phyloP scores from a whole-genome alignment of 2,113 vertebrate species.

The Athene cunicularia region DNA sequence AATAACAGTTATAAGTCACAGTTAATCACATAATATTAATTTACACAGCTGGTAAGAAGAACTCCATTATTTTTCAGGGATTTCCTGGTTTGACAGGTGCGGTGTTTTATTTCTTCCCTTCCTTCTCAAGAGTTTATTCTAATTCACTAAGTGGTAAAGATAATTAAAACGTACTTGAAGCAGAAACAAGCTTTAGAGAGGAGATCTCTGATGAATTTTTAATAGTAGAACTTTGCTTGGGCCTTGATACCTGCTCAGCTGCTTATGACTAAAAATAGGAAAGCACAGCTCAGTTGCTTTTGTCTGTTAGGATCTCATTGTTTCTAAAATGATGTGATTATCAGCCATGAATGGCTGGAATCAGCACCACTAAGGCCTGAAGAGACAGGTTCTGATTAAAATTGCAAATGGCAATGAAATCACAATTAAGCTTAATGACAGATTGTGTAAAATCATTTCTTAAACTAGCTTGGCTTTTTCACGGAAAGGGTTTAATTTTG shows the following conservation, averaged over 20 bases:
- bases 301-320: not conserved
- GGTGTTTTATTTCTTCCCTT: not conserved
- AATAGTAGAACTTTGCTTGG: not conserved
- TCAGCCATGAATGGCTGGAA: not conserved
- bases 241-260: not conserved
- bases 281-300: not conserved
- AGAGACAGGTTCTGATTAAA: not conserved
- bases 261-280: not conserved
- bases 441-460: not conserved
- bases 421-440: not conserved
- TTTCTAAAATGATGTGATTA: not conserved
- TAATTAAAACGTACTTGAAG: constrained; percentile 16
- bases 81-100: not conserved
- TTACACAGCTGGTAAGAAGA: not conserved
- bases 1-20: not conserved
- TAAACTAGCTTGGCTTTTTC: not conserved
- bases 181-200: not conserved
- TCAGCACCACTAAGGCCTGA: not conserved
- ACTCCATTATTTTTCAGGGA: not conserved
- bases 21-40: not conserved
- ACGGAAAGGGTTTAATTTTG: not conserved
- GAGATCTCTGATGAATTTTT: not conserved
- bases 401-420: not conserved
- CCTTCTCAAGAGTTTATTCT: not conserved
- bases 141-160: not conserved